phyloP scores from a whole-genome alignment of 2,888 invertebrate species.

The Tubiluchus corallicola region DNA sequence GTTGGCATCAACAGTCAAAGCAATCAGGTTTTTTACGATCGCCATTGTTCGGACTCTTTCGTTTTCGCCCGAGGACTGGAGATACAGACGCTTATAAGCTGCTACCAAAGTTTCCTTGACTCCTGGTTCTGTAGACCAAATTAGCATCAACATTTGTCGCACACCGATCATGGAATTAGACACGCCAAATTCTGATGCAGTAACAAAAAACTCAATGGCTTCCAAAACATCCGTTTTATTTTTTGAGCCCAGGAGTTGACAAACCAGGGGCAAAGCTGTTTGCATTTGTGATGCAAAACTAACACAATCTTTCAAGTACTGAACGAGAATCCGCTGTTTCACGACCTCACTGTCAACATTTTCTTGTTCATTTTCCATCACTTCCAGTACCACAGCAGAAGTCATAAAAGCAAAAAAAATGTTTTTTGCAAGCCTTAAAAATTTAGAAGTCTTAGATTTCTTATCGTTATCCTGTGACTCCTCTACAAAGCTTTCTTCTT shows the following conservation, averaged over 20 bases:
- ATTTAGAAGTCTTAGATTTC: no score
- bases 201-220: slow-evolving; percentile 68
- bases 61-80: slow-evolving; percentile 13
- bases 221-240: slow-evolving; percentile 59
- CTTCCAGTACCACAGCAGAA: slow-evolving; percentile 28
- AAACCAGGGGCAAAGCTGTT: slow-evolving; percentile 42
- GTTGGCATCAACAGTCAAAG: slow-evolving; percentile 37
- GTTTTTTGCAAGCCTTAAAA: no score
- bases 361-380: slow-evolving; percentile 17
- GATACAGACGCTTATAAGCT: slow-evolving; percentile 53
- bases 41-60: slow-evolving; percentile 30
- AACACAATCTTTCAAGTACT: slow-evolving; percentile 44
- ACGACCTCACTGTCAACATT: slow-evolving; percentile 19
- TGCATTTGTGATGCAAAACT: slow-evolving; percentile 36
- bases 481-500: no score
- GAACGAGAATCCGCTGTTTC: slow-evolving; percentile 35
- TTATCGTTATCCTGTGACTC: no score
- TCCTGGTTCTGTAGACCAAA: slow-evolving; percentile 58
- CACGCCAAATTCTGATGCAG: slow-evolving; percentile 30
- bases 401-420: no score
- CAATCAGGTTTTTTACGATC: slow-evolving; percentile 41
- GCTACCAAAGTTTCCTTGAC: slow-evolving; percentile 48
- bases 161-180: slow-evolving; percentile 40
- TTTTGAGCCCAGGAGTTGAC: slow-evolving; percentile 42
- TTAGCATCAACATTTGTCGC: slow-evolving; percentile 51